A percentile compares a stretch with the other conserved stretches of the same genome.
phyloP scores from a whole-genome alignment of 1,140 invertebrate genomes.

The Conus ventricosus region DNA sequence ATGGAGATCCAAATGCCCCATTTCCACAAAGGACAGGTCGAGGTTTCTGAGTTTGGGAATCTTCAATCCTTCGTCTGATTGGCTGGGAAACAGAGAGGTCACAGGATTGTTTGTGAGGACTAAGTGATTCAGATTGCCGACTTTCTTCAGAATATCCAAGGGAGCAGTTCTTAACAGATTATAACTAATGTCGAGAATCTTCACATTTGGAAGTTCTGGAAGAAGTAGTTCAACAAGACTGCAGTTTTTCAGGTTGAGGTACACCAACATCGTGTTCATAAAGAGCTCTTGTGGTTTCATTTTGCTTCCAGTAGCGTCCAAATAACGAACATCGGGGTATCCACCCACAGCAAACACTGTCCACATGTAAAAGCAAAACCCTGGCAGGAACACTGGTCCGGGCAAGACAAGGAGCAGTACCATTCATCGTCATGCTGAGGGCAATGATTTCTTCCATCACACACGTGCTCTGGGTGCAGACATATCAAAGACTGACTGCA shows the following conservation, averaged over 20 bases:
- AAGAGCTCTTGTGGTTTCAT: background rate
- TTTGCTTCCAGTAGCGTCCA: background rate
- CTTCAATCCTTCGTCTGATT: background rate
- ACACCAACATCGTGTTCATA: background rate
- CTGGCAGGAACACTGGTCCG: slow-evolving; percentile 47
- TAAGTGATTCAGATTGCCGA: background rate
- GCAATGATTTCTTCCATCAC: slow-evolving; percentile 23
- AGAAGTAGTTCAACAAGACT: background rate
- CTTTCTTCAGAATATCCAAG: background rate
- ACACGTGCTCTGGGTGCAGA: slow-evolving; percentile 22
- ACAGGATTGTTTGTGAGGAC: background rate
- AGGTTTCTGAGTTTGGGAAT: background rate
- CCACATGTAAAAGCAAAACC: slow-evolving; percentile 20
- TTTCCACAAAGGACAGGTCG: background rate
- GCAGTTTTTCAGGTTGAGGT: background rate
- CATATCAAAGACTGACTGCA: slow-evolving; percentile 30
- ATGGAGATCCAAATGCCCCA: background rate
- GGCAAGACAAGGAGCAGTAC: slow-evolving; percentile 31
- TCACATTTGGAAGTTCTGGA: background rate
- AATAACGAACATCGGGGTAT: background rate
- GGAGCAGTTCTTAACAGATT: background rate
- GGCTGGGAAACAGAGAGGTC: background rate
- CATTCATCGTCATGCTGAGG: slow-evolving; percentile 38
- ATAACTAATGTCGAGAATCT: slow-evolving; percentile 1
- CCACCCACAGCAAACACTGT: background rate